phyloP scores from a whole-genome alignment of 2,888 invertebrate genomes.

The Unio pictorum region DNA sequence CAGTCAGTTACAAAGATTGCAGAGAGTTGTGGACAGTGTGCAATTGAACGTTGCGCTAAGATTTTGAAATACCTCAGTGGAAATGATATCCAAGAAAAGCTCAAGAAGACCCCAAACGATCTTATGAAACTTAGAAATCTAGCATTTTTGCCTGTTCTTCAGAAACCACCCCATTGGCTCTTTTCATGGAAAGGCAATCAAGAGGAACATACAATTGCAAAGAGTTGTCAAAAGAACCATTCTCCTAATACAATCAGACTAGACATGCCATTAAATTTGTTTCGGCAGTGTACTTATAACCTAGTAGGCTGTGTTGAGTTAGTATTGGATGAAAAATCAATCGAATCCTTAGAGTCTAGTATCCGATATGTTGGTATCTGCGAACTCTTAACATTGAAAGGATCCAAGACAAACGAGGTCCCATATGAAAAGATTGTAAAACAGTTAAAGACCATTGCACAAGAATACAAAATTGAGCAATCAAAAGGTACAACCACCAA shows the following conservation, averaged over 20 bases:
- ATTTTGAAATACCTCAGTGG: too few species aligned
- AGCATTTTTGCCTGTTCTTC: constrained; percentile 35
- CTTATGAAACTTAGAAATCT: constrained; percentile 3
- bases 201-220: not conserved
- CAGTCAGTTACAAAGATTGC: too few species aligned
- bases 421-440: constrained; percentile 2
- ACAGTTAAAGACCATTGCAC: constrained; percentile 6
- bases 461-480: constrained; percentile 2
- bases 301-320: constrained; percentile 14
- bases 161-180: constrained; percentile 37
- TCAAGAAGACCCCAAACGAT: too few species aligned
- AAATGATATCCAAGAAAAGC: too few species aligned
- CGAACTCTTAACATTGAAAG: not conserved
- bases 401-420: not conserved
- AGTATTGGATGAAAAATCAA: constrained; percentile 16
- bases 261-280: constrained; percentile 17
- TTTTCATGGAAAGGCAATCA: constrained; percentile 40
- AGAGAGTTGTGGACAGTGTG: too few species aligned
- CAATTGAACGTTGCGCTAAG: too few species aligned
- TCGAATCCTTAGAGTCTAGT: too few species aligned
- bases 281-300: not conserved
- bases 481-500: not conserved
- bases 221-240: too few species aligned
- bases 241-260: constrained; percentile 2
- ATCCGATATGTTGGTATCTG: not conserved